These are phyloP conservation scores for Delichon dasypus DNA, from an alignment of 2,797 vertebrate species.

Conservation along the genomic window DNA sequence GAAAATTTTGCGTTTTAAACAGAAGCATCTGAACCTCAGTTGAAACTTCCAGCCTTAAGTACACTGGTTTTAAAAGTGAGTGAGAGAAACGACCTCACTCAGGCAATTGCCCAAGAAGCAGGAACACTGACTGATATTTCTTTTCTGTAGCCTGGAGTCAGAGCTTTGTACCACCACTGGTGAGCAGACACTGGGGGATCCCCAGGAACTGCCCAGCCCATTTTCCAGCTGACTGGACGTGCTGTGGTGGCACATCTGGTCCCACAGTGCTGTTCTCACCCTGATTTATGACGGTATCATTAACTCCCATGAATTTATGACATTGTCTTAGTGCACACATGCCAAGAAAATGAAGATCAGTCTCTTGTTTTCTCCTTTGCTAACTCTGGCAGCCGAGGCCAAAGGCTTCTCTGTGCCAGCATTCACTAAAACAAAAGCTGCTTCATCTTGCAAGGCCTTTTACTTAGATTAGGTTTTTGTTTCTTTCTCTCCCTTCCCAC, in stretches of 20 bases:
- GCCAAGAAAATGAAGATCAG: neutral
- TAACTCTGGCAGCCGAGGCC: neutral
- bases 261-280: neutral
- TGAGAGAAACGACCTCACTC: neutral
- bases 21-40: neutral
- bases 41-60: neutral
- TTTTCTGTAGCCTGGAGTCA: neutral
- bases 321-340: accelerated
- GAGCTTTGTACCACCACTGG: too few species aligned
- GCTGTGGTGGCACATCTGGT: neutral
- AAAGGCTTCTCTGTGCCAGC: neutral
- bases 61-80: neutral
- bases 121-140: neutral
- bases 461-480: neutral
- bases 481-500: constrained; percentile 9
- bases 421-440: neutral
- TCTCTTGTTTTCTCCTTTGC: neutral
- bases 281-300: neutral
- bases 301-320: neutral
- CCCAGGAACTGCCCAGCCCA: neutral
- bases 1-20: neutral
- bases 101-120: neutral
- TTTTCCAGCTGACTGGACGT: neutral
- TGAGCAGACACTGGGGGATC: too few species aligned
- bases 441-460: neutral